These are phyloP conservation scores for Chrysina gloriosa DNA, from an alignment of 2,888 invertebrate species.

Conservation along the genomic window DNA sequence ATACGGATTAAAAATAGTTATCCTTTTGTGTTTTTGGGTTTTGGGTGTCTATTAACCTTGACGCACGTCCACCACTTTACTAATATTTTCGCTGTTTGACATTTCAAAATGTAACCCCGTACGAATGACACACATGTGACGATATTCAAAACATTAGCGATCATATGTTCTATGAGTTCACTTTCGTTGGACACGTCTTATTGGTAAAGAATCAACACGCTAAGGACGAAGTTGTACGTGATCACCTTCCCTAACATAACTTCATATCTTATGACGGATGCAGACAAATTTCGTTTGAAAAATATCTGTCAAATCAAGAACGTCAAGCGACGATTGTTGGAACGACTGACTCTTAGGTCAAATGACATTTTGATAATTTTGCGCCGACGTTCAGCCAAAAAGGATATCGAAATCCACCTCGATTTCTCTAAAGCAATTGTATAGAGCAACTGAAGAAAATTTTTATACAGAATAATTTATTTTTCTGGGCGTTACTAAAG, in stretches of 20 bases:
- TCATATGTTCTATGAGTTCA: constrained; percentile 5
- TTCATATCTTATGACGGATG: background rate
- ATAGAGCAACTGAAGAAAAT: too few species aligned
- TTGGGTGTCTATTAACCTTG: constrained; percentile 15
- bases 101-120: background rate
- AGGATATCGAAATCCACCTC: too few species aligned
- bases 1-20: constrained; percentile 27
- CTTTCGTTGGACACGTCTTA: background rate
- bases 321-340: background rate
- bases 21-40: constrained; percentile 15
- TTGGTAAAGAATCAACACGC: too few species aligned
- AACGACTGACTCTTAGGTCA: background rate
- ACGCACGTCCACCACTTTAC: constrained; percentile 1
- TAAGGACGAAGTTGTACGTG: too few species aligned
- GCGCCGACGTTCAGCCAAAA: too few species aligned
- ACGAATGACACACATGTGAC: constrained; percentile 1
- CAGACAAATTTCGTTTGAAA: background rate
- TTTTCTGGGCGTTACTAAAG: too few species aligned
- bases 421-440: too few species aligned
- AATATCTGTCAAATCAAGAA: background rate
- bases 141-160: constrained; percentile 12
- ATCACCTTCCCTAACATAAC: too few species aligned
- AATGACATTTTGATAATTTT: background rate
- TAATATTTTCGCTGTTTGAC: constrained; percentile 27
- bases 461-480: too few species aligned